A percentile compares a stretch with the other conserved stretches of the same genome.
Conservation (phyloP, 2,113 vertebrate genomes). For the Rhagologus leucostigma region DNA sequence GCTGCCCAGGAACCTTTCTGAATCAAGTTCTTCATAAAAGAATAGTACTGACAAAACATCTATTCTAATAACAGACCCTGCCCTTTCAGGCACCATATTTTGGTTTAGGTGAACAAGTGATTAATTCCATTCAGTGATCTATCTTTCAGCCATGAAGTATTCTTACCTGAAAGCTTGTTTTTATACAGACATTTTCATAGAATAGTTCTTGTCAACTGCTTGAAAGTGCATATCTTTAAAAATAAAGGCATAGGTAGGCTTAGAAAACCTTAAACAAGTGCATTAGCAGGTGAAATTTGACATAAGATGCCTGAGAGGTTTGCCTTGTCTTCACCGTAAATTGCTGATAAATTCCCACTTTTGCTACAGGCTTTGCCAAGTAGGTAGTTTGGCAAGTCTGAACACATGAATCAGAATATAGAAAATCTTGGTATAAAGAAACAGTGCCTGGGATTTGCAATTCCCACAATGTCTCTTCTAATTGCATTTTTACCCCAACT, state of each 20-base stretch:
- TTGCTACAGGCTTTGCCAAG: constrained; percentile 10
- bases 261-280: neutral
- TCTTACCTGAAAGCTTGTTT: neutral
- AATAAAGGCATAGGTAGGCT: neutral
- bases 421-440: constrained; percentile 1
- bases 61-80: neutral
- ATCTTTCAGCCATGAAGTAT: neutral
- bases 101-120: neutral
- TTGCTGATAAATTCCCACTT: neutral
- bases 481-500: constrained; percentile 13
- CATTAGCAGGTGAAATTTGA: neutral
- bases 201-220: neutral
- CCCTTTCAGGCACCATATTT: neutral
- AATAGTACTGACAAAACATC: neutral
- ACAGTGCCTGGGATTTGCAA: neutral
- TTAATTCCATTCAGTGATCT: neutral
- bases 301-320: neutral
- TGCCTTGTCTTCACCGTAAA: neutral
- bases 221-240: neutral
- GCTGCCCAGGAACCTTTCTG: neutral
- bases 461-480: constrained; percentile 12
- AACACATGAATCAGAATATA: neutral
- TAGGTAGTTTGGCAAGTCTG: neutral
- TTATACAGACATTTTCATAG: neutral
- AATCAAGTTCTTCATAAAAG: neutral